Base-by-base conservation (phyloP, 2,797 vertebrate species). In the Clarias fuscus region DNA sequence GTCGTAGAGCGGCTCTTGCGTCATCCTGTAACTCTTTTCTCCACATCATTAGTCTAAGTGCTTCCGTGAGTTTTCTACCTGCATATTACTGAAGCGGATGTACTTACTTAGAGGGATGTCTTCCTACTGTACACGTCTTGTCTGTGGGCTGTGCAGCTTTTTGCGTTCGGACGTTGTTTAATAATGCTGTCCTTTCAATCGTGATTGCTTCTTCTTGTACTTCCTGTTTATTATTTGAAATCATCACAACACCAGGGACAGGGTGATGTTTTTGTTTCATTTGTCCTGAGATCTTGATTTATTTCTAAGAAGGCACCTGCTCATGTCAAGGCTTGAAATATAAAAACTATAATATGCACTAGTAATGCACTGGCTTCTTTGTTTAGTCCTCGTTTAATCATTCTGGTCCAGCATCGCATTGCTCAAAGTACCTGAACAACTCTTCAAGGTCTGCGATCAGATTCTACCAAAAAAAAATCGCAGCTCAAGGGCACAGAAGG, bases 401-500 rank as follows among this genome's bases (percentile, higher is more conserved):
- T 56, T 56, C 22, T 53, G 24, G 24, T 8, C 24, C 24, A 27
- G 17, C 68, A 37, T 37, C 1, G 68, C 3, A 14, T 14, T 56
- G 8, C 37, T 71, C 33, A 40, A 40, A 22, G 20, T 40, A 15
- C n/a, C 22, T 53, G 72, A 27, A 17, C 4, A 75, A 75, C 8
- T 27, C 43, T 75, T 24, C 43, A 14, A 27, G 72, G 43, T 56
- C 72, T 75, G 73, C 8, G 15, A 56, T 76, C 73, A 76, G 17
- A 58, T n/a, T 76, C 73, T 17, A 30, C n/a, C 48, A 56, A 58
- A 27, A 48, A 48, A 48, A 56, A 58, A 11, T 76, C 73, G 4
- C 24, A 56, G 11, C 72, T 27, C 73, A 76, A 76, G 73, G 73
- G n/a, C 73, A 76, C 73, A 56, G 73, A 76, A 53, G 48, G n/a